These are phyloP conservation scores for Heliconius congener DNA, from an alignment of 1,140 invertebrate species.

Conservation along the genomic window DNA sequence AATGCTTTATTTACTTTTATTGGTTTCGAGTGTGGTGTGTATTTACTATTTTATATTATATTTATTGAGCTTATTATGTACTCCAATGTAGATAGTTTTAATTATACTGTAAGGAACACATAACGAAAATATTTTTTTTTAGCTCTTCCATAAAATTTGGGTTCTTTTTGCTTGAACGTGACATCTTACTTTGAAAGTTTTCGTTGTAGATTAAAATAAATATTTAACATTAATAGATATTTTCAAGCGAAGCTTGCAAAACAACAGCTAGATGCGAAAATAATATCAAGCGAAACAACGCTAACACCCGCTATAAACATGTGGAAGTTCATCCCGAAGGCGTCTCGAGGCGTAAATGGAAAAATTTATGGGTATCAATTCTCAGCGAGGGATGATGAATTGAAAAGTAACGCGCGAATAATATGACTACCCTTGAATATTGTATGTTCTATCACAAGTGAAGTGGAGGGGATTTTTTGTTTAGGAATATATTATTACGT, in stretches of 20 bases:
- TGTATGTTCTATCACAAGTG: slow-evolving; percentile 27
- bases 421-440: slow-evolving; percentile 37
- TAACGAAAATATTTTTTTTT: no score
- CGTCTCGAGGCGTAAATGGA: slow-evolving; percentile 23
- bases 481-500: slow-evolving; percentile 8
- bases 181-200: no score
- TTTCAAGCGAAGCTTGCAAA: no score
- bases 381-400: slow-evolving; percentile 41
- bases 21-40: neutral
- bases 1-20: neutral
- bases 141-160: no score
- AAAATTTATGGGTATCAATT: slow-evolving; percentile 45
- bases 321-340: neutral
- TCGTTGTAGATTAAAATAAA: no score
- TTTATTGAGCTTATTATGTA: no score
- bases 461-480: slow-evolving; percentile 18
- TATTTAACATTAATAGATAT: no score
- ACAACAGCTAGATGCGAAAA: no score
- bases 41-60: neutral
- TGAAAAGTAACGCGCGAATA: slow-evolving; percentile 44
- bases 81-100: no score
- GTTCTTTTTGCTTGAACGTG: no score
- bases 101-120: no score
- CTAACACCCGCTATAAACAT: neutral
- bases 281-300: neutral